Conservation (phyloP, 2,888 invertebrate genomes). For the Tineola bisselliella region DNA sequence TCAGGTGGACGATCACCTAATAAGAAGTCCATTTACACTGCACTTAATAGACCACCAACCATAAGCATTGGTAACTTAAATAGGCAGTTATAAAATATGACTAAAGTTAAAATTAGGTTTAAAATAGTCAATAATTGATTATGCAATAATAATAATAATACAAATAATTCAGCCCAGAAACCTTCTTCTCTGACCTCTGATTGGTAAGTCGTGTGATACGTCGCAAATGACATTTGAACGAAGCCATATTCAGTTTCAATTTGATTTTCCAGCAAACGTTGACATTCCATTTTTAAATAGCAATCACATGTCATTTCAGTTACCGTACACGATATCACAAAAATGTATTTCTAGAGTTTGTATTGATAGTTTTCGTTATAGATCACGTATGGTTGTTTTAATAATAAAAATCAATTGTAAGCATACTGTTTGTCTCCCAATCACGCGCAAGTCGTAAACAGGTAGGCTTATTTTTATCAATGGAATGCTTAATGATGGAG, state of each 20-base stretch:
- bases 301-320: conserved; percentile 45
- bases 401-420: not conserved
- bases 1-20: too few relatives aligned
- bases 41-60: too few relatives aligned
- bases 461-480: too few relatives aligned
- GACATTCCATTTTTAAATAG: conserved; percentile 53
- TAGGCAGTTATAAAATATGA: too few relatives aligned
- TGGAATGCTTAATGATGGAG: too few relatives aligned
- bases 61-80: too few relatives aligned
- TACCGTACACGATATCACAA: conserved; percentile 7
- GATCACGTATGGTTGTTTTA: not conserved
- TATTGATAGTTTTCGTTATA: not conserved
- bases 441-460: too few relatives aligned
- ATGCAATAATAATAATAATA: too few relatives aligned
- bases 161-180: not conserved
- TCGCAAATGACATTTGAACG: conserved; percentile 37
- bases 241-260: conserved; percentile 44
- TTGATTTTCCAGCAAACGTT: conserved; percentile 41
- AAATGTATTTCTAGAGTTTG: conserved; percentile 5
- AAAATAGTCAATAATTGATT: too few relatives aligned
- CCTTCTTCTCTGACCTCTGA: not conserved
- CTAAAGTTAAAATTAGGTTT: too few relatives aligned
- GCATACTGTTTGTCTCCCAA: too few relatives aligned
- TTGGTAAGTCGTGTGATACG: not conserved
- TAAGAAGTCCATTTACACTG: too few relatives aligned